Percentiles rank a stretch among this genome's conserved stretches.
phyloP scores from a whole-genome alignment of 2,888 invertebrate species.

The Torymus tubicola region DNA sequence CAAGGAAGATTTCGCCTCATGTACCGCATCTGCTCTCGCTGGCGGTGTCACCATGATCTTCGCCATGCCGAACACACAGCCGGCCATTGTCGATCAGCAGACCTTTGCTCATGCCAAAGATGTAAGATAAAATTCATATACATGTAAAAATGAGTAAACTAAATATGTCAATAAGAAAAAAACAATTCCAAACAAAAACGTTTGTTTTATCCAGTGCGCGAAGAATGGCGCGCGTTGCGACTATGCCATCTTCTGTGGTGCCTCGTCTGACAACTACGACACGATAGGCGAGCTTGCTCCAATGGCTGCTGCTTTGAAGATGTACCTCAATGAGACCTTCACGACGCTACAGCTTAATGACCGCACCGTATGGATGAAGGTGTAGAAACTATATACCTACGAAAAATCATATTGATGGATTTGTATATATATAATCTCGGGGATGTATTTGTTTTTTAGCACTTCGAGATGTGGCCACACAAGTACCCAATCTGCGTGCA shows the following conservation, averaged over 20 bases:
- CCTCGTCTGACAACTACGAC: constrained; percentile 89
- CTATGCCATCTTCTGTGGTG: constrained; percentile 96
- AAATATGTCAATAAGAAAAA: too few species aligned
- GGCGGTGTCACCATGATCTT: constrained; percentile 96
- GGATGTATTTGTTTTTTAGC: constrained; percentile 76
- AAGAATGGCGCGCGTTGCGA: constrained; percentile 93
- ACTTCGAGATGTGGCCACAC: constrained; percentile 95
- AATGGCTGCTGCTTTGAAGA: constrained; percentile 92
- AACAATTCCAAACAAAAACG: neutral
- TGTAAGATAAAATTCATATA: constrained; percentile 72
- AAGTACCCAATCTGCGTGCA: constrained; percentile 95
- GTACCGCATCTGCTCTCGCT: constrained; percentile 91
- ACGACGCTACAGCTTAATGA: constrained; percentile 92
- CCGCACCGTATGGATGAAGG: constrained; percentile 92
- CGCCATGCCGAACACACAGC: constrained; percentile 99
- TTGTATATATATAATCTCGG: too few species aligned
- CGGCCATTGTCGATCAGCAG: constrained; percentile 91
- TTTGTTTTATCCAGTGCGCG: constrained; percentile 79
- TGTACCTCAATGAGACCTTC: constrained; percentile 99
- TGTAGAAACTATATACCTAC: constrained; percentile 65
- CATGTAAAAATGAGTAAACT: too few species aligned
- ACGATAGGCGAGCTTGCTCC: constrained; percentile 86
- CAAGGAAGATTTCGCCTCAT: constrained; percentile 96
- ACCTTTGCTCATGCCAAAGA: constrained; percentile 88
- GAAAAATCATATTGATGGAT: too few species aligned